These are phyloP conservation scores for Lasaia peninsularis DNA, from an alignment of 1,140 invertebrate species.

Conservation along the genomic window DNA sequence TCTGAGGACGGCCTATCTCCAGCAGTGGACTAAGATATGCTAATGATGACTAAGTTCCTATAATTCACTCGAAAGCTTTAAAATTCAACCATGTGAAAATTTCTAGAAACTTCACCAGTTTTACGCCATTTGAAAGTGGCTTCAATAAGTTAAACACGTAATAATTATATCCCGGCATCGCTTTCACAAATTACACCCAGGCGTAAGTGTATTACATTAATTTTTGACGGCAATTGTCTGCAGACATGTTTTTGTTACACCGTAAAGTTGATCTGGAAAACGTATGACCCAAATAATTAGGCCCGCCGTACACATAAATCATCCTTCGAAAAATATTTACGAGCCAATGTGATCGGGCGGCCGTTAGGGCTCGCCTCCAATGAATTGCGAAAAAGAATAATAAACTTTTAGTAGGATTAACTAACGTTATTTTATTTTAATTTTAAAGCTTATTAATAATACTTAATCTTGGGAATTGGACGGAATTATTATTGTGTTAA, in stretches of 20 bases:
- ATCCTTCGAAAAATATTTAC: conserved; percentile 65
- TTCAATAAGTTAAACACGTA: conserved; percentile 7
- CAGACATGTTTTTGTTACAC: conserved; percentile 25
- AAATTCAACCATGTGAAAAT: not conserved
- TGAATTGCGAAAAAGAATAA: conserved; percentile 17
- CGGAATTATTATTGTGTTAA: too few species aligned
- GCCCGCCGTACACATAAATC: conserved; percentile 58
- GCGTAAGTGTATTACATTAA: conserved; percentile 16
- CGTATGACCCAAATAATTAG: conserved; percentile 65
- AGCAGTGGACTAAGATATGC: too few species aligned
- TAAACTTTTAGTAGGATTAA: not conserved
- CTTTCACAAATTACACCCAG: conserved; percentile 18
- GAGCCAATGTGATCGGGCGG: conserved; percentile 54
- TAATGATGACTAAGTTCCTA: too few species aligned
- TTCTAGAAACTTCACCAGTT: not conserved
- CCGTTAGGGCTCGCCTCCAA: conserved; percentile 23
- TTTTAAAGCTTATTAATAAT: too few species aligned
- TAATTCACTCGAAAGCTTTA: not conserved
- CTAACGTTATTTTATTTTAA: too few species aligned
- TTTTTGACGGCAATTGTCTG: conserved; percentile 23
- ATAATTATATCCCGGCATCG: conserved; percentile 1
- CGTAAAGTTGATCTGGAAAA: conserved; percentile 52
- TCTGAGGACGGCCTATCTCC: too few species aligned
- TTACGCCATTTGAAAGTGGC: conserved; percentile 5
- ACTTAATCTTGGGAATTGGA: too few species aligned